These are phyloP conservation scores for Nemotelus nigrinus DNA, from an alignment of 2,888 invertebrate species.

Conservation along the genomic window DNA sequence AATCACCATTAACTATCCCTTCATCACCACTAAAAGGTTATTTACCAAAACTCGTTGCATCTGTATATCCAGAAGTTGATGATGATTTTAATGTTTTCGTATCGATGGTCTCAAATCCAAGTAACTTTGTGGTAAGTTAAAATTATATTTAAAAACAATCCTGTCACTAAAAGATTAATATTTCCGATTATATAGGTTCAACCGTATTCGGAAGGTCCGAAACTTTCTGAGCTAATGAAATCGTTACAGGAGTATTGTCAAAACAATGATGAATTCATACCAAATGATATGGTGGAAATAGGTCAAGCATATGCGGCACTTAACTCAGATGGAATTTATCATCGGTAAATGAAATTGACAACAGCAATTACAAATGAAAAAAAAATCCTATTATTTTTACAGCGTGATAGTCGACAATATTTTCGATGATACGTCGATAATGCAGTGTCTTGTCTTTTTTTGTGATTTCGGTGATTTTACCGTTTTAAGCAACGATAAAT, in stretches of 20 bases:
- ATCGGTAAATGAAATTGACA: constrained; percentile 69
- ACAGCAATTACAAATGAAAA: neutral
- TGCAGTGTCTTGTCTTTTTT: constrained; percentile 68
- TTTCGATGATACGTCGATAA: constrained; percentile 66
- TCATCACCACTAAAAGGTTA: constrained; percentile 56
- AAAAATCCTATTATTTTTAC: constrained; percentile 47
- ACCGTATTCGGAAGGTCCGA: constrained; percentile 64
- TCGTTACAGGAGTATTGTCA: constrained; percentile 72
- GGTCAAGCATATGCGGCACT: constrained; percentile 77
- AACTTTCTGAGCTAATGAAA: constrained; percentile 73
- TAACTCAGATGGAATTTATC: constrained; percentile 75
- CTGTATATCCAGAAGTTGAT: constrained; percentile 60
- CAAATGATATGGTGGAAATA: constrained; percentile 65
- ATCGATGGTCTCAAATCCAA: constrained; percentile 80
- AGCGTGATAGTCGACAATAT: constrained; percentile 69
- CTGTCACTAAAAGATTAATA: neutral
- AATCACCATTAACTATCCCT: constrained; percentile 6
- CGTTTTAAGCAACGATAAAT: constrained; percentile 67
- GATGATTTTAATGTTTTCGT: constrained; percentile 77
- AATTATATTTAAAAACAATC: neutral
- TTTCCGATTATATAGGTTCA: constrained; percentile 63
- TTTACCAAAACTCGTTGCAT: constrained; percentile 55
- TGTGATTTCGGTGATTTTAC: constrained; percentile 74
- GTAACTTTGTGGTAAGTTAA: constrained; percentile 60
- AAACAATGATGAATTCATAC: constrained; percentile 67